These are phyloP conservation scores for Baccha elongata DNA, from an alignment of 2,888 invertebrate genomes.

Conservation along the genomic window DNA sequence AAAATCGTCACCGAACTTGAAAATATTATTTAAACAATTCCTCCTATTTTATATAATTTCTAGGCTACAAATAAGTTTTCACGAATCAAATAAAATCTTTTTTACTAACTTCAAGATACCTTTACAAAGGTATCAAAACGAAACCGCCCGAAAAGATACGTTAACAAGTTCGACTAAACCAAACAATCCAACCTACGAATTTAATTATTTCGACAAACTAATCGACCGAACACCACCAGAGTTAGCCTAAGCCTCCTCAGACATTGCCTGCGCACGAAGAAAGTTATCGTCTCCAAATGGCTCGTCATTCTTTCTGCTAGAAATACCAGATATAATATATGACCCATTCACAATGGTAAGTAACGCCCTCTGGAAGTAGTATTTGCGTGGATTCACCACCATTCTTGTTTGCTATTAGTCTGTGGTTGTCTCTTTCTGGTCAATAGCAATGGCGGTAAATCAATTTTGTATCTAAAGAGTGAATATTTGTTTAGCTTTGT, in stretches of 20 bases:
- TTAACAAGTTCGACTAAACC: conserved; percentile 3
- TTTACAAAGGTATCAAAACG: no score
- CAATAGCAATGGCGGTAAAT: conserved; percentile 18
- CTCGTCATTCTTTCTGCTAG: conserved; percentile 33
- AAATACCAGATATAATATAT: conserved; percentile 42
- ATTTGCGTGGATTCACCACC: conserved; percentile 55
- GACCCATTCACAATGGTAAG: conserved; percentile 61
- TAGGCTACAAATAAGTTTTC: no score
- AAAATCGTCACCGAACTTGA: conserved; percentile 40
- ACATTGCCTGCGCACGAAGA: conserved; percentile 69
- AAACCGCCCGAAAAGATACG: conserved; percentile 25
- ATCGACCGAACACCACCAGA: conserved; percentile 62
- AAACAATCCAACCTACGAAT: conserved; percentile 29
- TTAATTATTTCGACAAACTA: conserved; percentile 24
- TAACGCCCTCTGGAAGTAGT: conserved; percentile 52
- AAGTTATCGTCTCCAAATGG: conserved; percentile 68
- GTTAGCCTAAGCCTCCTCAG: conserved; percentile 56
- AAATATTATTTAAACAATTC: no score
- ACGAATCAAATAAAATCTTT: no score
- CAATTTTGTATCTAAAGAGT: conserved; percentile 4
- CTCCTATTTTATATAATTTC: no score
- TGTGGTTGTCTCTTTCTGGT: conserved; percentile 36
- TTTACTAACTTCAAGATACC: no score
- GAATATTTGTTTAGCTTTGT: conserved; percentile 43
- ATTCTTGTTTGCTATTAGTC: conserved; percentile 22